A percentile compares a stretch with the other conserved stretches of the same genome.
Evolutionary conservation across 2,888 invertebrate genomes (phyloP).

Genomic region (Ligdia adustata): DNA sequence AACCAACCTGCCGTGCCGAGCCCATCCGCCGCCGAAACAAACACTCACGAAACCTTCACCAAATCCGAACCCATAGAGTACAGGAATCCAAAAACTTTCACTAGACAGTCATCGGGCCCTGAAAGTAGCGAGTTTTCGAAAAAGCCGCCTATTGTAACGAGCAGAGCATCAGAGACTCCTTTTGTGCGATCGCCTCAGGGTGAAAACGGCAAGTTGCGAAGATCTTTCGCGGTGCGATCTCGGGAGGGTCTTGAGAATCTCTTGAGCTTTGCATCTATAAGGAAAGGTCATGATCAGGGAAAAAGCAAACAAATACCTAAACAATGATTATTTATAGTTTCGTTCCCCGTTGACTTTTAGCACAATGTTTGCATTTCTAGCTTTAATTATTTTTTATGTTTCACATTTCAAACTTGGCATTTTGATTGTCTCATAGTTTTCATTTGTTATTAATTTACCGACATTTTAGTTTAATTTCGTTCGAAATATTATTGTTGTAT

Average conservation of each 20-base stretch:
- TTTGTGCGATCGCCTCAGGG: constrained; percentile 60
- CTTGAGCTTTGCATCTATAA: constrained; percentile 62
- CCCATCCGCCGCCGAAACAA: constrained; percentile 37
- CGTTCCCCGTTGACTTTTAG: neutral
- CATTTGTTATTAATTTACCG: constrained; percentile 4
- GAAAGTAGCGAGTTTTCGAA: constrained; percentile 42
- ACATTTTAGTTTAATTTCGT: no score
- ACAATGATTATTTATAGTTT: constrained; percentile 8
- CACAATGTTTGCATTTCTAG: constrained; percentile 36
- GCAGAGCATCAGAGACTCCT: constrained; percentile 61
- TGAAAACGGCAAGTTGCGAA: constrained; percentile 69
- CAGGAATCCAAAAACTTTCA: constrained; percentile 51
- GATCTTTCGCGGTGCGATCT: constrained; percentile 75
- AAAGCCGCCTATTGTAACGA: constrained; percentile 40
- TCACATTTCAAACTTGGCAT: no score
- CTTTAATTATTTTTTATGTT: constrained; percentile 25
- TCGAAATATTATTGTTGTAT: neutral
- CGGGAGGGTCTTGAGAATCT: constrained; percentile 76
- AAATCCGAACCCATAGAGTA: constrained; percentile 57
- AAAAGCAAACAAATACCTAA: constrained; percentile 57
- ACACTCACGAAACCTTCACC: constrained; percentile 36
- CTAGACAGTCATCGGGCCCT: constrained; percentile 57
- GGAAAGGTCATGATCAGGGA: constrained; percentile 59
- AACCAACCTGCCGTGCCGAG: constrained; percentile 37
- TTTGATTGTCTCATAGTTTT: constrained; percentile 7